These are phyloP conservation scores for Melanophora roralis DNA, from an alignment of 2,888 invertebrate genomes.

Conservation along the genomic window DNA sequence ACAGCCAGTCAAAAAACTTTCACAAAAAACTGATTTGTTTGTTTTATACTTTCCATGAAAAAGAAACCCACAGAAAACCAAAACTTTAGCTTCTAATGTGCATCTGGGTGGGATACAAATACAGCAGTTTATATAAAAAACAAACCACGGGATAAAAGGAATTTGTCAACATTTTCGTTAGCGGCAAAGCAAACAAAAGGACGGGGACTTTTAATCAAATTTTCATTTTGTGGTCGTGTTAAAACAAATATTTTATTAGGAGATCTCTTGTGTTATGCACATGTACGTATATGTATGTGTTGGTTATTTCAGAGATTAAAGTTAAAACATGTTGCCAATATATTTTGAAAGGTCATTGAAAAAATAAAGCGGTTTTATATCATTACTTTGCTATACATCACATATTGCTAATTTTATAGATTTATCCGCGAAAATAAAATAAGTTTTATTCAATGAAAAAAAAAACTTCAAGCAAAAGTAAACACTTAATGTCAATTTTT, in stretches of 20 bases:
- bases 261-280: not conserved
- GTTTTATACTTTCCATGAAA: not conserved
- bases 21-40: conserved; percentile 3
- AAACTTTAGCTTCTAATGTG: not conserved
- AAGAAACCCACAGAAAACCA: not conserved
- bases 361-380: not conserved
- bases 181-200: conserved; percentile 39
- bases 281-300: too few relatives aligned
- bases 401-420: conserved; percentile 24
- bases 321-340: too few relatives aligned
- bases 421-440: not conserved
- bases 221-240: conserved; percentile 54
- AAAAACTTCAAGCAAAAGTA: too few relatives aligned
- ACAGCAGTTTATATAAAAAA: not conserved
- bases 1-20: conserved; percentile 19
- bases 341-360: not conserved
- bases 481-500: too few relatives aligned
- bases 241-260: conserved; percentile 31
- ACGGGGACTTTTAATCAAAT: conserved; percentile 51
- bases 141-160: not conserved
- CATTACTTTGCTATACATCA: conserved; percentile 21
- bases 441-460: too few relatives aligned
- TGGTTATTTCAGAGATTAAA: too few relatives aligned
- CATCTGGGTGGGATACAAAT: too few relatives aligned
- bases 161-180: conserved; percentile 36